Conservation (phyloP, 1,140 invertebrate genomes). For the Cydia amplana region DNA sequence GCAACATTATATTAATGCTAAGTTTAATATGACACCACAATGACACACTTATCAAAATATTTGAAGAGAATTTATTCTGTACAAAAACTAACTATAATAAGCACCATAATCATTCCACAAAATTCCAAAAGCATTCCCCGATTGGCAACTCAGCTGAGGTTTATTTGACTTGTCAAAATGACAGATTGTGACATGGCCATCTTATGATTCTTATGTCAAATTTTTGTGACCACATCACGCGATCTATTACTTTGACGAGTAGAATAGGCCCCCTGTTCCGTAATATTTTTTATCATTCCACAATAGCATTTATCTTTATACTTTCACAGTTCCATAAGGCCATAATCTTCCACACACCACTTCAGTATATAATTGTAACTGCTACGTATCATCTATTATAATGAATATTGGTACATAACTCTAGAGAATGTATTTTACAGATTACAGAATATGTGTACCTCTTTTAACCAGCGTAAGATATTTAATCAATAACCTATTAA, state of each 20-base stretch:
- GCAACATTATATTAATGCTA: conserved; percentile 37
- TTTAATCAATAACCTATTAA: conserved; percentile 41
- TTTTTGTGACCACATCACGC: not conserved
- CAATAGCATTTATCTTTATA: conserved; percentile 36
- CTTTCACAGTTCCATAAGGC: conserved; percentile 45
- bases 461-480: conserved; percentile 70
- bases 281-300: conserved; percentile 31
- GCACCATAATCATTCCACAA: conserved; percentile 72
- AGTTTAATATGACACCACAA: conserved; percentile 46
- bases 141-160: conserved; percentile 47
- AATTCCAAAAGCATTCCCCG: conserved; percentile 49
- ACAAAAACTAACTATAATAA: conserved; percentile 76
- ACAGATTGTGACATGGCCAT: not conserved
- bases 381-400: conserved; percentile 37
- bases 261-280: not conserved
- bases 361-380: conserved; percentile 37
- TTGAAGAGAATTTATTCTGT: conserved; percentile 74
- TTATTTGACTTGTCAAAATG: not conserved
- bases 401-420: conserved; percentile 34
- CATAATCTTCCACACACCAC: conserved; percentile 39
- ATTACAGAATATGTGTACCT: conserved; percentile 70
- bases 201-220: not conserved
- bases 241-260: not conserved
- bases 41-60: conserved; percentile 65
- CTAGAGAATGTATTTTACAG: conserved; percentile 58